Base-by-base conservation (phyloP, 1,140 invertebrate species). In the Nasonia vitripennis region DNA sequence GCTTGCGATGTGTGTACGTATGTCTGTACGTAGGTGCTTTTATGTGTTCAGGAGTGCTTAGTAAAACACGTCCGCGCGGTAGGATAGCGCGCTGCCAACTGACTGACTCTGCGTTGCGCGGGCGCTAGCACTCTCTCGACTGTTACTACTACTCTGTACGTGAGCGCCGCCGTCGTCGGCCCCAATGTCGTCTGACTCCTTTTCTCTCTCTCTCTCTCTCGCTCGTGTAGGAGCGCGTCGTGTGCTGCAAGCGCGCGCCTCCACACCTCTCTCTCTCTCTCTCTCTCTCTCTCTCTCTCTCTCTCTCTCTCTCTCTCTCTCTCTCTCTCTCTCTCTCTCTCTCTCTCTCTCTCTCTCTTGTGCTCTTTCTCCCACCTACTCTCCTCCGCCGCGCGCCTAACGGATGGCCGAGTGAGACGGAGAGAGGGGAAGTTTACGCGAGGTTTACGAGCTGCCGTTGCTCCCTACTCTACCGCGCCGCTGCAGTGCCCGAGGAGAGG, bases 11-110 rank as follows among this genome's bases (percentile, higher is more conserved):
- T 17, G 0, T 55, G 55, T 20, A 45, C 7, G 37, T 41, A 41
- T 41, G 37, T 41, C 37, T 7, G 41, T 45, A 45, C 1, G 41
- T 45, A 45, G 27, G 27, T 27, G 27, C 9, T 45, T 7, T 62
- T 62, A n/a, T 62, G 20, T 62, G 55, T 62, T 62, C 20, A 62
- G 55, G 45, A 31, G 14, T 48, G 31, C 27, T 31, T 27, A 9
- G 68, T 27, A 12, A 71, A 71, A 73, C 84, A 88, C 90, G 91
- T 92, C 88, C 88, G 83, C 87, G 91, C 91, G 86, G 86, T 89
- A 84, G 88, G 89, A 88, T 88, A 90, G 86, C 90, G 86, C 89
- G 84, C 89, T 92, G 89, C 89, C 86, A 90, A 93, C 92, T 93
- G 91, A 92, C 87, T 91, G 82, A 86, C 87, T 88, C 89, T 87